These are phyloP conservation scores for Pollicipes pollicipes DNA, from an alignment of 1,140 invertebrate species.

Conservation along the genomic window DNA sequence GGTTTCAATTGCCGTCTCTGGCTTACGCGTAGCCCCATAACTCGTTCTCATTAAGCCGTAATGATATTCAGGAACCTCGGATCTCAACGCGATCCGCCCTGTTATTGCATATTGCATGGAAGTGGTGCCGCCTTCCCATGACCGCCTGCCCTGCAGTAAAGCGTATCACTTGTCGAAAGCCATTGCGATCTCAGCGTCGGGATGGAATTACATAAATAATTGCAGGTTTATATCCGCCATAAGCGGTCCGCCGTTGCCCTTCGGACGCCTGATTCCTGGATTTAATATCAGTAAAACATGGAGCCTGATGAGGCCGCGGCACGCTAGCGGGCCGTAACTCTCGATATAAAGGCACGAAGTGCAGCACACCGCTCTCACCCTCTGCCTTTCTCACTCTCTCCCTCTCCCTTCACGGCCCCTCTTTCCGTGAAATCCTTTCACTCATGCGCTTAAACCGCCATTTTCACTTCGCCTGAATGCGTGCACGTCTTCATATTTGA, in stretches of 20 bases:
- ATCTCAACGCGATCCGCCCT: neutral
- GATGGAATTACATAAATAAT: neutral
- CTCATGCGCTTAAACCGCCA: too few species aligned
- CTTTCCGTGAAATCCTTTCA: too few species aligned
- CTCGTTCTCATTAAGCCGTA: neutral
- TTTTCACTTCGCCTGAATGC: too few species aligned
- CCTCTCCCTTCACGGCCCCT: neutral
- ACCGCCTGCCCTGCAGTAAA: neutral
- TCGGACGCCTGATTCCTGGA: neutral
- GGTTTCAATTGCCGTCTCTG: too few species aligned
- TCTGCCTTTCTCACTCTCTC: neutral
- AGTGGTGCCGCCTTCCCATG: neutral
- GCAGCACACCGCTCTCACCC: neutral
- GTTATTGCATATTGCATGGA: neutral
- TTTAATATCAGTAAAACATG: constrained; percentile 1
- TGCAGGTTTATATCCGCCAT: neutral
- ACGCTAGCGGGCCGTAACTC: neutral
- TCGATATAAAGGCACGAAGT: neutral
- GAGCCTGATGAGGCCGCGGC: neutral
- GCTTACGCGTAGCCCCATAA: too few species aligned
- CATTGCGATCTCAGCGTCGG: neutral
- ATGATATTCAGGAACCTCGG: neutral
- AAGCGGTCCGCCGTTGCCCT: neutral
- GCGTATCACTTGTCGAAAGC: neutral
- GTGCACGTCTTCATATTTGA: too few species aligned